These are phyloP conservation scores for Microvelia longipes DNA, from an alignment of 1,140 invertebrate genomes.

Conservation along the genomic window DNA sequence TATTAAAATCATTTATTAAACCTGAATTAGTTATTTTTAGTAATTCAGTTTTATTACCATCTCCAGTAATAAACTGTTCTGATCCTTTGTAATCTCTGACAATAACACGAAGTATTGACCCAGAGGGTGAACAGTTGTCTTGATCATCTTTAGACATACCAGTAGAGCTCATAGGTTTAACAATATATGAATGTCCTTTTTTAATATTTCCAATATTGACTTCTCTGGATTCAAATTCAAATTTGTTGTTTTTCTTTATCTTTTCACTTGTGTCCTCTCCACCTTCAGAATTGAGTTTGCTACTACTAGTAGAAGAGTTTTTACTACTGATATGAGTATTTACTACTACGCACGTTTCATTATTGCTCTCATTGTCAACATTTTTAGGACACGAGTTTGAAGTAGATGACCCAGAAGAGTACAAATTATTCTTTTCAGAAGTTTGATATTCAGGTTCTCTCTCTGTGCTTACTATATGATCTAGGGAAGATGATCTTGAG, in stretches of 20 bases:
- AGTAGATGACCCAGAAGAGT: too few species aligned
- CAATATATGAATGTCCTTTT: background rate
- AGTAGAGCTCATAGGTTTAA: background rate
- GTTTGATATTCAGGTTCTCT: too few species aligned
- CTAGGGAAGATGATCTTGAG: too few species aligned
- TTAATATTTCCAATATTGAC: background rate
- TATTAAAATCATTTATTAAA: background rate
- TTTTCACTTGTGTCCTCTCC: too few species aligned
- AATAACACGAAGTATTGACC: constrained; percentile 12
- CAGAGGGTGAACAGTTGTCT: background rate
- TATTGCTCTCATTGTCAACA: too few species aligned
- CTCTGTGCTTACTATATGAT: too few species aligned
- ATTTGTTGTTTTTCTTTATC: background rate
- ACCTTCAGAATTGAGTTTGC: too few species aligned
- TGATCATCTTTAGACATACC: background rate
- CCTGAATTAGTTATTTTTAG: background rate
- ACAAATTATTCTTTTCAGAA: too few species aligned
- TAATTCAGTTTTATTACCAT: background rate
- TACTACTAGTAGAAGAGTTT: too few species aligned
- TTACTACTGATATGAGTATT: too few species aligned
- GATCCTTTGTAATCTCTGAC: constrained; percentile 12
- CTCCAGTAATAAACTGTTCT: constrained; percentile 10
- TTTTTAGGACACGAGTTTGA: too few species aligned
- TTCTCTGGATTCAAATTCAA: background rate
- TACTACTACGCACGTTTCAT: too few species aligned